phyloP scores from a whole-genome alignment of 2,888 invertebrate genomes.

The Kryphioiulus occultus region DNA sequence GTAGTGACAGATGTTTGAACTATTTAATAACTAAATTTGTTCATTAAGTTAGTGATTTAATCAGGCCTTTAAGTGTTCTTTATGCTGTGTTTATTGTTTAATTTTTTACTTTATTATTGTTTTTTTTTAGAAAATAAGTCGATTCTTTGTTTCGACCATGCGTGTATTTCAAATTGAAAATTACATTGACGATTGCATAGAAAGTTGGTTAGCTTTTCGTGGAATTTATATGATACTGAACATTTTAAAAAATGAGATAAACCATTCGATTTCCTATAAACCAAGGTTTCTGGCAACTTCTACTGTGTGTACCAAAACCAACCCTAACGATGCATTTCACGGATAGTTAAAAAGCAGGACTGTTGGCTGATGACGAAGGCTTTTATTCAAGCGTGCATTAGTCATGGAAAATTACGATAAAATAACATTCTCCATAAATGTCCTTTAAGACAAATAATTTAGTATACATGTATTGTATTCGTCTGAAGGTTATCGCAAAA shows the following conservation, averaged over 20 bases:
- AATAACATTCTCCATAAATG: not conserved
- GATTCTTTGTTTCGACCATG: too few relatives aligned
- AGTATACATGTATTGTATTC: not conserved
- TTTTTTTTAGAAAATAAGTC: too few relatives aligned
- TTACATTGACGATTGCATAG: not conserved
- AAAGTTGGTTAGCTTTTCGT: not conserved
- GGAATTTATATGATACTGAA: not conserved
- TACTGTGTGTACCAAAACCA: not conserved
- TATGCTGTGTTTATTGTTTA: too few relatives aligned
- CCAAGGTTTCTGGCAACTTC: not conserved
- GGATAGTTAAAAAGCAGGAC: not conserved
- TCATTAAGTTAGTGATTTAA: too few relatives aligned
- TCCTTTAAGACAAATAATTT: not conserved
- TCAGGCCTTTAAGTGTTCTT: too few relatives aligned
- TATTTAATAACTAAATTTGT: too few relatives aligned
- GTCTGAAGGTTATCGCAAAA: not conserved
- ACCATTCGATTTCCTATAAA: not conserved
- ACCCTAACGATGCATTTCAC: not conserved
- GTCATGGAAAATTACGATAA: not conserved
- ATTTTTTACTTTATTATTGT: too few relatives aligned
- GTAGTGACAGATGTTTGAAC: too few relatives aligned
- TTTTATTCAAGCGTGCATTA: not conserved
- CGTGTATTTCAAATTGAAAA: too few relatives aligned
- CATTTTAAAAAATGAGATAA: not conserved
- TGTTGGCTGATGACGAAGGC: not conserved